phyloP scores from a whole-genome alignment of 2,888 invertebrate species.

The Mythimna lalbum region DNA sequence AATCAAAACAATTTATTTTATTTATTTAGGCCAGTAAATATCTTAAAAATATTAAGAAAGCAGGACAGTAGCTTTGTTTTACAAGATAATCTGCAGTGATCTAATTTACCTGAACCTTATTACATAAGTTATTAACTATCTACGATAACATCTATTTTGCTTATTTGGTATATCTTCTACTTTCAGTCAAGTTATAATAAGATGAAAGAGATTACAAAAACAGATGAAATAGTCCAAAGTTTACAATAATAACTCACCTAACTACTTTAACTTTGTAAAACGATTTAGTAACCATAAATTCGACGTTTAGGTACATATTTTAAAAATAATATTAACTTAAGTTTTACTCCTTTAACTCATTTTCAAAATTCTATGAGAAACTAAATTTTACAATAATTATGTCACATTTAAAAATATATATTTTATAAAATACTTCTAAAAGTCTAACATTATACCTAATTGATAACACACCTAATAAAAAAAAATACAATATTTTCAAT shows the following conservation, averaged over 20 bases:
- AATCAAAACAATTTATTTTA: neutral
- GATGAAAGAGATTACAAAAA: conserved; percentile 4
- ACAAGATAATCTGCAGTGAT: conserved; percentile 20
- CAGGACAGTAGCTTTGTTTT: neutral
- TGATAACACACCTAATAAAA: neutral
- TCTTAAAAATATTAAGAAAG: neutral
- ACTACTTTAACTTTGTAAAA: conserved; percentile 1
- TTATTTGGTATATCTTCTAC: neutral
- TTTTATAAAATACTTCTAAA: neutral
- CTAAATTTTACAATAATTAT: neutral
- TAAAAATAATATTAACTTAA: neutral
- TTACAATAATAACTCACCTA: conserved; percentile 2
- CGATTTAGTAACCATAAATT: conserved; percentile 17
- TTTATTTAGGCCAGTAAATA: conserved; percentile 4
- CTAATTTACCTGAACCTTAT: neutral
- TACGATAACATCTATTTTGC: neutral
- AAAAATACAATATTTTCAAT: conserved; percentile 10
- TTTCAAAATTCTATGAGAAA: neutral
- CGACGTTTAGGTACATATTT: conserved; percentile 4
- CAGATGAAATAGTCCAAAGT: neutral
- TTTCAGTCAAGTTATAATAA: conserved; percentile 14
- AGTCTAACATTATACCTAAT: conserved; percentile 16
- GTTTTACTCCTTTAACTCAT: neutral
- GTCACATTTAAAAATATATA: neutral
- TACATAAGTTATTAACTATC: neutral